Conservation (phyloP, 2,113 vertebrate species). For the Otis tarda region DNA sequence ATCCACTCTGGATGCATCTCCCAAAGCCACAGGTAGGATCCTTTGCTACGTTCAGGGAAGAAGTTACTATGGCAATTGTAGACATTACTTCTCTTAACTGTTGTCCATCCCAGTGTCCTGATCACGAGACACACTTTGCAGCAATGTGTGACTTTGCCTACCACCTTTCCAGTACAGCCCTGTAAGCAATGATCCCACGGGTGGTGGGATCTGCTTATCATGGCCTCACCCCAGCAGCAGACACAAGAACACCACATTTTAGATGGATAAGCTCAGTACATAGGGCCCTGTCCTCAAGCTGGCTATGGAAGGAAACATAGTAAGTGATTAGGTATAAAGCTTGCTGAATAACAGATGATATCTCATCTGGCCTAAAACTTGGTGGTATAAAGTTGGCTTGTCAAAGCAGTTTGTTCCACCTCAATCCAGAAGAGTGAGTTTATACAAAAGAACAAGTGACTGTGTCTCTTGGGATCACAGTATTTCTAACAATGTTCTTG, state of each 20-base stretch:
- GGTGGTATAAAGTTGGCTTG: not conserved
- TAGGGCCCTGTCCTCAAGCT: not conserved
- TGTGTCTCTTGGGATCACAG: not conserved
- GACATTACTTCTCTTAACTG: not conserved
- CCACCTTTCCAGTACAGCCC: not conserved
- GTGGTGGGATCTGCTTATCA: not conserved
- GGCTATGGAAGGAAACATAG: not conserved
- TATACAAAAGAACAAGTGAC: not conserved
- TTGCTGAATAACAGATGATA: not conserved
- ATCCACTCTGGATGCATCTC: not conserved
- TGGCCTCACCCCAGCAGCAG: not conserved
- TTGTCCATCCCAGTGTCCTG: not conserved
- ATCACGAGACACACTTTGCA: not conserved
- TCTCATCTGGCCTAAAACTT: not conserved
- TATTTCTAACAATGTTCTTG: not conserved
- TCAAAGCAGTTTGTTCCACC: not conserved
- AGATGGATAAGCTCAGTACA: not conserved
- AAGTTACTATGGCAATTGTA: not conserved
- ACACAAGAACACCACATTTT: not conserved
- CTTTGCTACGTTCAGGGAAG: not conserved
- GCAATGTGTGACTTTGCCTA: not conserved
- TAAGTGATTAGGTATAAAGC: not conserved
- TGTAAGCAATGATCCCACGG: not conserved
- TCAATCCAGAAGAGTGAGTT: not conserved
- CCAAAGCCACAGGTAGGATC: not conserved